These are phyloP conservation scores for Bergia sp. DNA, from an alignment of 92 coral and sea anemone genomes.

Conservation along the genomic window DNA sequence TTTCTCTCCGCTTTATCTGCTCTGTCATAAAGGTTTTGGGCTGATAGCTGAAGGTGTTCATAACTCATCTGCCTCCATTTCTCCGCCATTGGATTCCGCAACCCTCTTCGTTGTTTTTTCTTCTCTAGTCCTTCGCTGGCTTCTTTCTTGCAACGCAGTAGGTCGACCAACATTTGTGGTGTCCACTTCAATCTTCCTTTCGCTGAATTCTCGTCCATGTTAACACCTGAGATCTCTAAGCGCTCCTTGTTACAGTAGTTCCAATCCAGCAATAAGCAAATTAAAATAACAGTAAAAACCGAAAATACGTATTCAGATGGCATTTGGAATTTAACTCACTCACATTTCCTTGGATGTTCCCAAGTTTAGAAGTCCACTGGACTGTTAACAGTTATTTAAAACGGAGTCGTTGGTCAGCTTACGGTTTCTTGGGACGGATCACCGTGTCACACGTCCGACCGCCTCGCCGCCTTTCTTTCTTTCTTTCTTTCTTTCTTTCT, in stretches of 20 bases:
- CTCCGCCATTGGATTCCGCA: not conserved
- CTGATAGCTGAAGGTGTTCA: constrained; percentile 9
- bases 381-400: not conserved
- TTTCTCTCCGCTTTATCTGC: not conserved
- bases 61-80: not conserved
- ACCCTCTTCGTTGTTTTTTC: constrained; percentile 14
- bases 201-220: not conserved
- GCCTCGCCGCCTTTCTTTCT: not conserved
- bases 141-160: constrained; percentile 7
- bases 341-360: not conserved
- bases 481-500: too few species aligned
- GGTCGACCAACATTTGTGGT: not conserved
- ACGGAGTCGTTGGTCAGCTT: not conserved
- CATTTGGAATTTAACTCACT: not conserved
- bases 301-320: not conserved
- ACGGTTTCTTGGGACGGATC: not conserved
- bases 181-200: not conserved
- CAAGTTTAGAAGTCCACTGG: not conserved
- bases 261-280: not conserved
- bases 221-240: not conserved
- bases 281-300: too few species aligned
- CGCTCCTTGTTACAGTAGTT: not conserved
- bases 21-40: constrained; percentile 1
- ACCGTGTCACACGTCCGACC: not conserved
- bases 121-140: not conserved